Base-by-base conservation (phyloP, 2,113 vertebrate species). In the Microtus pennsylvanicus region DNA sequence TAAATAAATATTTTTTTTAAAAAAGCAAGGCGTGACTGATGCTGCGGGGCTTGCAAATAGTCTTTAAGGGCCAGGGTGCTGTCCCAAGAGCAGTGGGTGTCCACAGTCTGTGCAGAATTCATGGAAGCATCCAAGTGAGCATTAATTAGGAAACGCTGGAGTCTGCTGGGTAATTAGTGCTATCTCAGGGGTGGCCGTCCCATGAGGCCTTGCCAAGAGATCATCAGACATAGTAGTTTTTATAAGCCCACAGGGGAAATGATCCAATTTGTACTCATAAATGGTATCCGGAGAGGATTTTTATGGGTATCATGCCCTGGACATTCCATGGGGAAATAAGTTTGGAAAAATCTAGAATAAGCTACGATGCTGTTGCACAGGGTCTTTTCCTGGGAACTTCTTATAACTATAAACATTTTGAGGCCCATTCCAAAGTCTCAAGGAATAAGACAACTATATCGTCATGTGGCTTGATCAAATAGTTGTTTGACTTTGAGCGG, bases 41-140 rank as follows among this genome's bases (percentile, higher is more conserved):
- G 28, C 0, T 7, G 22, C 42, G 22, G 35, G 28, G 14, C 38
- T 5, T 2, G 0, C 4, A 28, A 17, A 45, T 24, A 12, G 52
- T 58, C 45, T 5, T 33, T 74, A 19, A 42, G 77, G 30, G 4
- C 35, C 50, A 77, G 28, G 75, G 6, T 47, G 70, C 52, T 38
- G 3, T 42, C 52, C 65, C 63, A 21, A 35, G 55, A 74, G n/a
- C 9, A 0, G 8, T 1, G 52, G 67, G 58, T 67, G 19, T 3
- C 58, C 28, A 26, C n/a, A 24, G 83, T 77, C 6, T 47, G 26
- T 12, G 52, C 81, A 19, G 75, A 52, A 19, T 14, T 47, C 42
- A 0, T 0, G 4, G 26, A 80, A 35, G 76, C 70, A 28, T 17
- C 10, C 63, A 77, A 28, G 24, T 17, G 26, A 77, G 38, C 30